Base-by-base conservation (phyloP, 2,113 vertebrate genomes). In the Cygnus atratus region DNA sequence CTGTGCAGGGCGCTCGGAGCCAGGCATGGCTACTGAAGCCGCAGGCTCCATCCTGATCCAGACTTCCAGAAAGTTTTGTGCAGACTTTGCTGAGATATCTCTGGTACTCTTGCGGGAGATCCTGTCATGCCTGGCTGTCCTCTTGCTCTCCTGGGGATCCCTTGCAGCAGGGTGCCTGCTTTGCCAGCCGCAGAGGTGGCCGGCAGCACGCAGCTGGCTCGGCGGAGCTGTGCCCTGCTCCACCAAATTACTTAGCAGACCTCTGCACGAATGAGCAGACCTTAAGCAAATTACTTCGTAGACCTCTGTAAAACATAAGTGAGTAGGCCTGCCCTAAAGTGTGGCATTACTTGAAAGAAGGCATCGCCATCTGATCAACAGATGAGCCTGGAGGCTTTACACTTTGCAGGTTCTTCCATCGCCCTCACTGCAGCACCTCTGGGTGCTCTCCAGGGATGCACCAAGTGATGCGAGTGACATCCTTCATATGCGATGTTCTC, bases 301-400 rank as follows among this genome's bases (percentile, higher is more conserved):
- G 28, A 66, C 31, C 46, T 65, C 48, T 19, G 24, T 16, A 57
- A 84, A 77, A 55, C 22, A 11, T 2, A 84, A 33, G 21, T 0
- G 3, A 81, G 43, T 17, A 18, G 52, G 39, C 52, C 35, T 39
- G 24, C 35, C 63, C n/a, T 52, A 2, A 50, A 81, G 65, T 71
- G 59, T 10, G 46, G 22, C 31, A 6, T 44, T 29, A 54, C 26
- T 54, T 62, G 48, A 66, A 68, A 73, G 58, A 39, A 70, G 58
- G 13, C 31, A n/a, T 50, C 26, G 4, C 25, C 65, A 73, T 65
- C 85, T 35, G 89, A 96, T 92, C 90, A 93, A 95, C 93, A 96
- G 95, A 93, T 96, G 90, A 82, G 54, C 4, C 48, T 6, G 41
- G 94, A 54, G 58, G 5, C 72, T 41, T 28, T 17, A 62, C 41